A percentile compares a stretch with the other conserved stretches of the same genome.
Conservation (phyloP, 2,113 vertebrate genomes). For the Catharus bicknelli region DNA sequence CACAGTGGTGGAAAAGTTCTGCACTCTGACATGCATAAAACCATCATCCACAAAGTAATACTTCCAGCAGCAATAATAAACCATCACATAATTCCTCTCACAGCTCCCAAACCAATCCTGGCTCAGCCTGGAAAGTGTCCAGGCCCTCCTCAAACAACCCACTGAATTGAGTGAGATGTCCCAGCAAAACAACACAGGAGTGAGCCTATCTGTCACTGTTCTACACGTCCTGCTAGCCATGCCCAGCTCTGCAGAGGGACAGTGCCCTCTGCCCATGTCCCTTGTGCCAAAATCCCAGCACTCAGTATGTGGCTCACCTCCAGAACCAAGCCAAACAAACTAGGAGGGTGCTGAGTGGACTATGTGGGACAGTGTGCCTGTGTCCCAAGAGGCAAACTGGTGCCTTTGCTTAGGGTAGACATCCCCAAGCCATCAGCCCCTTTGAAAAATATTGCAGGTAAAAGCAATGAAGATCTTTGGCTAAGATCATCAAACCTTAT, state of each 20-base stretch:
- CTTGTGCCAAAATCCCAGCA: neutral
- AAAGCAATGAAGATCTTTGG: neutral
- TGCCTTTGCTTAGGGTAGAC: neutral
- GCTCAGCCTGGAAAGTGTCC: neutral
- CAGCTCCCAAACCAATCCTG: neutral
- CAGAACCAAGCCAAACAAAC: neutral
- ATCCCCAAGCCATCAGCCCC: neutral
- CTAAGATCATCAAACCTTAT: neutral
- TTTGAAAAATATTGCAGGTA: neutral
- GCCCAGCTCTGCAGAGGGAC: neutral
- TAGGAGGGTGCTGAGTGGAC: neutral
- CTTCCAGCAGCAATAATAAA: neutral
- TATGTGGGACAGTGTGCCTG: neutral
- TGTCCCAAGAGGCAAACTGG: neutral
- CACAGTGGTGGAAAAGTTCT: neutral
- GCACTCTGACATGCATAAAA: neutral
- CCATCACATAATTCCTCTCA: rapidly evolving
- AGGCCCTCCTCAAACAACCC: neutral
- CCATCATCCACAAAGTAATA: neutral
- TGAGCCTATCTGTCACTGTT: neutral
- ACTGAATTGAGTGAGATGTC: neutral
- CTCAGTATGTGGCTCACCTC: neutral
- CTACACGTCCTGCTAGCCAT: neutral
- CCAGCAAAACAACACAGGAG: neutral
- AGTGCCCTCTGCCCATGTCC: neutral